These are phyloP conservation scores for Unio pictorum DNA, from an alignment of 2,888 invertebrate species.

Conservation along the genomic window DNA sequence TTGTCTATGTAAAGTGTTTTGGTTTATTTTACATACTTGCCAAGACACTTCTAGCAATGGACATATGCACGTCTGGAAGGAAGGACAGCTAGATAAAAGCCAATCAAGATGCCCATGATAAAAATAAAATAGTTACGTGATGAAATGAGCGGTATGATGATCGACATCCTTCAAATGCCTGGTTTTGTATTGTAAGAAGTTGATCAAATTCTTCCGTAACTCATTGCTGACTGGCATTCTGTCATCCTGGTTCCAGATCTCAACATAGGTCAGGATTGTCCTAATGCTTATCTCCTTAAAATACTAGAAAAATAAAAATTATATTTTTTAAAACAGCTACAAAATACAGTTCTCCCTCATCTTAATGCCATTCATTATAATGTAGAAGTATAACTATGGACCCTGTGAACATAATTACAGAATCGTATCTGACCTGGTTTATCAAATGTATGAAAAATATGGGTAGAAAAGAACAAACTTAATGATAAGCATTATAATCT, in stretches of 20 bases:
- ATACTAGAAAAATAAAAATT: conserved; percentile 78
- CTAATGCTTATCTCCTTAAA: conserved; percentile 94
- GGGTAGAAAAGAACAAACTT: too few species aligned
- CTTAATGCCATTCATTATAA: too few species aligned
- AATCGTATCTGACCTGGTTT: too few species aligned
- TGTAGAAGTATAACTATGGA: background rate
- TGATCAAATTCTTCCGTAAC: conserved; percentile 89
- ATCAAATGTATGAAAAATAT: too few species aligned
- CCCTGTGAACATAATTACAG: too few species aligned
- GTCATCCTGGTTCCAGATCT: conserved; percentile 95
- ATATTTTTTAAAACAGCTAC: background rate
- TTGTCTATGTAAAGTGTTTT: too few species aligned
- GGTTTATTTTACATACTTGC: too few species aligned
- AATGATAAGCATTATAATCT: too few species aligned
- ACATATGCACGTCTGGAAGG: too few species aligned
- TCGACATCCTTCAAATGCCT: conserved; percentile 88
- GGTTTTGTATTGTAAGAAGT: conserved; percentile 92
- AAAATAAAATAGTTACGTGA: conserved; percentile 81
- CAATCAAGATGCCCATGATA: too few species aligned
- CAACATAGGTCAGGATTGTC: conserved; percentile 95
- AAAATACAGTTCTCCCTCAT: background rate
- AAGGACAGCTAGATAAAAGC: too few species aligned
- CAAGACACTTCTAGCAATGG: too few species aligned
- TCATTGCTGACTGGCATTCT: conserved; percentile 86
- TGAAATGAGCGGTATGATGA: conserved; percentile 92